phyloP scores from a whole-genome alignment of 2,113 vertebrate genomes.

The Columba livia region DNA sequence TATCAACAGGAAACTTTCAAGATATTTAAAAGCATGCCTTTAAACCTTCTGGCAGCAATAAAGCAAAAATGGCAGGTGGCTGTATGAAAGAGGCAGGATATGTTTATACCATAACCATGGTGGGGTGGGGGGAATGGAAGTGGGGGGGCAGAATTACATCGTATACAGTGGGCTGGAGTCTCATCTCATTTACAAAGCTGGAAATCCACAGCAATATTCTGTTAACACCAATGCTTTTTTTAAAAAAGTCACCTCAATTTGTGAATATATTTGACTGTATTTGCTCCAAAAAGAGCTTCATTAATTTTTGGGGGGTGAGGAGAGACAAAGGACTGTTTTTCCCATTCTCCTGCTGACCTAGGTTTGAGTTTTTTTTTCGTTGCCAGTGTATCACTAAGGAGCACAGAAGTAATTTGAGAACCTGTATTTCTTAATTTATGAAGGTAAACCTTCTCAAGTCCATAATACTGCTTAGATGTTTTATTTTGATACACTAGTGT shows the following conservation, averaged over 20 bases:
- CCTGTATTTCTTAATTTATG: background rate
- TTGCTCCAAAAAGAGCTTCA: background rate
- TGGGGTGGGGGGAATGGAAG: too few relatives aligned
- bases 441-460: background rate
- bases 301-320: background rate
- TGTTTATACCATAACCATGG: slow-evolving; percentile 55
- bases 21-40: slow-evolving; percentile 75
- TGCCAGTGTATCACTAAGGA: background rate
- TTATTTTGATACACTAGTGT: background rate
- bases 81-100: slow-evolving; percentile 66
- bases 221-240: background rate
- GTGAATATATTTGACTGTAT: background rate
- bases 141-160: background rate
- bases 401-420: background rate
- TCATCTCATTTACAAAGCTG: background rate
- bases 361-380: background rate
- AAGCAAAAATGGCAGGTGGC: slow-evolving; percentile 74
- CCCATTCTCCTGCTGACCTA: background rate
- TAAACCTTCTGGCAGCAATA: slow-evolving; percentile 69
- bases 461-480: background rate
- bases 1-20: slow-evolving; percentile 78
- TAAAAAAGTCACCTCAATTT: background rate
- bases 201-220: background rate
- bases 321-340: background rate
- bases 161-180: background rate